These are phyloP conservation scores for Spilarctia lutea DNA, from an alignment of 2,888 invertebrate genomes.

Conservation along the genomic window DNA sequence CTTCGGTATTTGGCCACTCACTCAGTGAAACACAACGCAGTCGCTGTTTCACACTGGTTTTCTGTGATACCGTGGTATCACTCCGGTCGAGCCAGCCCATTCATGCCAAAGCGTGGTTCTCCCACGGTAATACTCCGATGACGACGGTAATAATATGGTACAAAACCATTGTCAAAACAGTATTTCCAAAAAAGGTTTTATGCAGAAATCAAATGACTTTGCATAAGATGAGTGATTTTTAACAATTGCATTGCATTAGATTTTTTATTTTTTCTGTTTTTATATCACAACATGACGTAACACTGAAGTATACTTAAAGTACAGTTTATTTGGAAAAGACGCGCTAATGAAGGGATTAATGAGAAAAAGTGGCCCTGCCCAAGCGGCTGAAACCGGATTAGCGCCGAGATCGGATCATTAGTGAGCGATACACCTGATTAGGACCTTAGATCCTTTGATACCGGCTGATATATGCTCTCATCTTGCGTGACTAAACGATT, in stretches of 20 bases:
- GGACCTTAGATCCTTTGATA: slow-evolving; percentile 63
- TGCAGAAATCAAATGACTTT: too few relatives aligned
- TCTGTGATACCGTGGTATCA: too few relatives aligned
- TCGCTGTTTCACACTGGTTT: too few relatives aligned
- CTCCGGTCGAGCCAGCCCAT: too few relatives aligned
- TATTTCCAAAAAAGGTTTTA: not conserved
- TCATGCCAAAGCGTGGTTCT: too few relatives aligned
- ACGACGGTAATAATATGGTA: too few relatives aligned
- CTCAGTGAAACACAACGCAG: too few relatives aligned
- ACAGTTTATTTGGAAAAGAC: slow-evolving; percentile 64
- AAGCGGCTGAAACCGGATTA: slow-evolving; percentile 74
- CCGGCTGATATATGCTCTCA: slow-evolving; percentile 65
- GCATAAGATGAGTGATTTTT: too few relatives aligned
- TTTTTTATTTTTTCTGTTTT: not conserved
- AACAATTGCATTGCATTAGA: not conserved
- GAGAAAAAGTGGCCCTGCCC: slow-evolving; percentile 77
- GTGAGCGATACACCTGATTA: slow-evolving; percentile 81
- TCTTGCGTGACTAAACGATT: slow-evolving; percentile 60
- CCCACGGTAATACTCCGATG: too few relatives aligned
- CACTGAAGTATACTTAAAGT: slow-evolving; percentile 16
- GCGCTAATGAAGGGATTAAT: slow-evolving; percentile 80
- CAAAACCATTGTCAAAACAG: not conserved
- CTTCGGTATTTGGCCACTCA: too few relatives aligned
- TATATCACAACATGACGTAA: slow-evolving; percentile 1
- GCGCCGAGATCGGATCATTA: slow-evolving; percentile 77